These are phyloP conservation scores for Harpalus rubripes DNA, from an alignment of 2,888 invertebrate species.

Conservation along the genomic window DNA sequence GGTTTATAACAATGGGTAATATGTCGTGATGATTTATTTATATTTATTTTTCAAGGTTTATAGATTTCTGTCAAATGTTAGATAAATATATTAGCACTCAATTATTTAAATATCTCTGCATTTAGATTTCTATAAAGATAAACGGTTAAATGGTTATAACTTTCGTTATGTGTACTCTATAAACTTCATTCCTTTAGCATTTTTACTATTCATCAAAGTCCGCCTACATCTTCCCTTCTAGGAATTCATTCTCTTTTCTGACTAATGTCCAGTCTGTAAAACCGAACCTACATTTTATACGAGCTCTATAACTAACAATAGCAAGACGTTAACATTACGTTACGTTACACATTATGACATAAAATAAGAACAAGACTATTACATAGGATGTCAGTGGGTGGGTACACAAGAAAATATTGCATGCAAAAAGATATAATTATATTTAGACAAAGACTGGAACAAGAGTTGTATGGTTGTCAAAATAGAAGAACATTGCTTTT, in stretches of 20 bases:
- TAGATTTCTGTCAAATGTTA: too few relatives aligned
- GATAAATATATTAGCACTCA: too few relatives aligned
- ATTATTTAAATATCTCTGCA: too few relatives aligned
- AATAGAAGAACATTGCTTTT: too few relatives aligned
- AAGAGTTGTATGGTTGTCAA: too few relatives aligned
- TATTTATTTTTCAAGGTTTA: too few relatives aligned
- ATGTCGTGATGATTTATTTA: too few relatives aligned
- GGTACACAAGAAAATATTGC: background rate
- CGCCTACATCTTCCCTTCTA: background rate
- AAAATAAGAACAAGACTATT: slow-evolving; percentile 3
- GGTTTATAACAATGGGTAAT: too few relatives aligned
- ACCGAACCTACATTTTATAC: slow-evolving; percentile 28
- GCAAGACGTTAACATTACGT: slow-evolving; percentile 15
- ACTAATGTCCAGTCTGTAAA: background rate
- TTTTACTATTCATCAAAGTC: background rate
- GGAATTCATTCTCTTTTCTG: background rate
- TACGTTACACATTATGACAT: slow-evolving; percentile 12
- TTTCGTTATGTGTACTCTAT: background rate
- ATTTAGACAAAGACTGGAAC: background rate
- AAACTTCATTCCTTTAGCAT: background rate
- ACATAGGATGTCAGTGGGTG: background rate
- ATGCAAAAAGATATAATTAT: background rate
- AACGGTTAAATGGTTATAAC: background rate
- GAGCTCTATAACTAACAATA: slow-evolving; percentile 35
- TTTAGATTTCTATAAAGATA: too few relatives aligned